phyloP scores from a whole-genome alignment of 2,888 invertebrate genomes.

The Phortica magna region DNA sequence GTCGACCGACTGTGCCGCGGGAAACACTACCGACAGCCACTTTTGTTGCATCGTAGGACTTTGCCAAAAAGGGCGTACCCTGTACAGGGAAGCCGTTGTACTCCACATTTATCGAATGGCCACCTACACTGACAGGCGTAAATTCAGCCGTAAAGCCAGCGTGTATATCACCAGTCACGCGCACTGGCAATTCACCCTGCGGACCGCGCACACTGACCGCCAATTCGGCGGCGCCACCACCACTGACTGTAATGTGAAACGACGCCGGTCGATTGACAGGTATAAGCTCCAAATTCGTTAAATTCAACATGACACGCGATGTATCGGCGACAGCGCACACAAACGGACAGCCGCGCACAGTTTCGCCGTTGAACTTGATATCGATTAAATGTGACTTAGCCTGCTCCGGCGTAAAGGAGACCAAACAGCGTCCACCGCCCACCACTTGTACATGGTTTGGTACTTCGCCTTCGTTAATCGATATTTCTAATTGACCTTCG shows the following conservation, averaged over 20 bases:
- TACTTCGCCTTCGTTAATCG: constrained; percentile 99
- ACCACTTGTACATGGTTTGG: constrained; percentile 99
- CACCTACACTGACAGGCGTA: constrained; percentile 94
- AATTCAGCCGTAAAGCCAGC: constrained; percentile 94
- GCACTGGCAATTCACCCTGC: constrained; percentile 90
- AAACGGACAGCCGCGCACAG: constrained; percentile 94
- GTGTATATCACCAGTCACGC: constrained; percentile 92
- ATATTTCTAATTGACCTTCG: constrained; percentile 99
- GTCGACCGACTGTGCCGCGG: constrained; percentile 90
- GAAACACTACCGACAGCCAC: constrained; percentile 90
- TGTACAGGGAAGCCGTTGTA: constrained; percentile 93
- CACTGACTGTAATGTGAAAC: constrained; percentile 87
- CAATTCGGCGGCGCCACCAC: constrained; percentile 87
- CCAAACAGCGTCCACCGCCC: constrained; percentile 95
- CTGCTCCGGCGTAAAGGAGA: constrained; percentile 95
- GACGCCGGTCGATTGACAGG: constrained; percentile 89
- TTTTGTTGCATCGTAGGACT: constrained; percentile 94
- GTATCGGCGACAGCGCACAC: constrained; percentile 91
- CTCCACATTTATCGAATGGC: constrained; percentile 93
- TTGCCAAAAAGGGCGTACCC: constrained; percentile 93
- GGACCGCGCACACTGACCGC: constrained; percentile 95
- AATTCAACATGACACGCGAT: constrained; percentile 85
- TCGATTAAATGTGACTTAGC: constrained; percentile 95
- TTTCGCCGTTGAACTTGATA: constrained; percentile 97
- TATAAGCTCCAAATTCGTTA: constrained; percentile 88